Conservation (phyloP, 2,888 invertebrate species). For the Stramonita haemastoma region DNA sequence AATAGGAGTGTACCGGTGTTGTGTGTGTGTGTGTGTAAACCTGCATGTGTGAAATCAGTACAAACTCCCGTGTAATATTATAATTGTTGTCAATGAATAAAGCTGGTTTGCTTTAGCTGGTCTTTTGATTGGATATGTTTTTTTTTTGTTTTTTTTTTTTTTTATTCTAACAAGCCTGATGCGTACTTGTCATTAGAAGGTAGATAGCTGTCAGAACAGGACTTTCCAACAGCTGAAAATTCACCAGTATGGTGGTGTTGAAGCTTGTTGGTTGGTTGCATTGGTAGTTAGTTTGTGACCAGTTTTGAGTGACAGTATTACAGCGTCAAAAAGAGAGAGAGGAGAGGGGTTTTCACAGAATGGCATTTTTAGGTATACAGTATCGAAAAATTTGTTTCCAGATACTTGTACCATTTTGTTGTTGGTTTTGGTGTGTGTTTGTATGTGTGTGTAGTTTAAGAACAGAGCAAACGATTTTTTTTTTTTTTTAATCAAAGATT, state of each 20-base stretch:
- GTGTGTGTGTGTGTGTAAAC: background rate
- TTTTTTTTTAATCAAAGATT: background rate
- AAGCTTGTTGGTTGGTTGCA: background rate
- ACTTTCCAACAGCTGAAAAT: background rate
- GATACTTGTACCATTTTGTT: background rate
- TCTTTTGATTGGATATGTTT: background rate
- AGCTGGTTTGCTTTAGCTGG: background rate
- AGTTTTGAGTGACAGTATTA: background rate
- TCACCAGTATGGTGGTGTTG: background rate
- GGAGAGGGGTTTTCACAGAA: background rate
- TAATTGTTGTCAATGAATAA: background rate
- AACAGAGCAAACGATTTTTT: background rate
- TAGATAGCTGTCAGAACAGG: background rate
- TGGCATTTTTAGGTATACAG: background rate
- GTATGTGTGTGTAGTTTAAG: background rate
- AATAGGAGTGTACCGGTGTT: background rate
- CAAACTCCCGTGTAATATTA: background rate
- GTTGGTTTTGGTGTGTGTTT: background rate
- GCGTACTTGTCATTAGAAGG: background rate
- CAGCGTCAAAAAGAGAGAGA: background rate
- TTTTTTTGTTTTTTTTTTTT: slow-evolving; percentile 9
- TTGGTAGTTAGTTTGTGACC: background rate
- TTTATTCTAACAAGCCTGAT: background rate
- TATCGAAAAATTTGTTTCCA: slow-evolving; percentile 8
- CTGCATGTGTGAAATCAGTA: background rate